These are phyloP conservation scores for Biston stratarius DNA, from an alignment of 2,888 invertebrate genomes.

Conservation along the genomic window DNA sequence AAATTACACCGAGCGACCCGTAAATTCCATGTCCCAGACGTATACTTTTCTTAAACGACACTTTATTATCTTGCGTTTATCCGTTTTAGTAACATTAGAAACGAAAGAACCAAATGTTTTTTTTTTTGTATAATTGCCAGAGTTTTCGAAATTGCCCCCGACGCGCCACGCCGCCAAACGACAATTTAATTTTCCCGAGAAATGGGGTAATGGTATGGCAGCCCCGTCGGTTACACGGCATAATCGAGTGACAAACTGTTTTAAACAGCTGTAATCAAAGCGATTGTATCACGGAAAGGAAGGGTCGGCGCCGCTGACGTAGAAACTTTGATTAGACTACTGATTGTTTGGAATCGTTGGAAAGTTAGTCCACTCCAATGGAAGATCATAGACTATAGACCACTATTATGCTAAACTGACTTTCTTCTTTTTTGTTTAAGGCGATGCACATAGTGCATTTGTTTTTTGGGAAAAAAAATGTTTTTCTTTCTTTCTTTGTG, in stretches of 20 bases:
- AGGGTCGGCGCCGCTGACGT: constrained; percentile 51
- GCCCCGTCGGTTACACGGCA: constrained; percentile 72
- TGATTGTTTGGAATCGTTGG: constrained; percentile 17
- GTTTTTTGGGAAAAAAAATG: no score
- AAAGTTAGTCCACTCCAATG: neutral
- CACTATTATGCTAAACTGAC: no score
- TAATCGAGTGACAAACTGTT: constrained; percentile 84
- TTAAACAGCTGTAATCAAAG: constrained; percentile 72
- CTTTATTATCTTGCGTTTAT: constrained; percentile 81
- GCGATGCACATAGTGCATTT: no score
- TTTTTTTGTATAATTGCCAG: constrained; percentile 63
- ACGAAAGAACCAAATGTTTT: constrained; percentile 54
- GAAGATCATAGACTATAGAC: no score
- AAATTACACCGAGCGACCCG: constrained; percentile 63
- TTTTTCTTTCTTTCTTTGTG: no score
- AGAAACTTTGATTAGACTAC: constrained; percentile 27
- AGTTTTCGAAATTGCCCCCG: constrained; percentile 75
- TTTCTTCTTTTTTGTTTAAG: no score
- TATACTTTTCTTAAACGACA: constrained; percentile 84
- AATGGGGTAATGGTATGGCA: constrained; percentile 76
- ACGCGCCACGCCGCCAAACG: constrained; percentile 70
- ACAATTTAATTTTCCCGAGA: constrained; percentile 78
- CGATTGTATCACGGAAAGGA: constrained; percentile 51
- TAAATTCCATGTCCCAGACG: constrained; percentile 64
- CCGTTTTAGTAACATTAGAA: constrained; percentile 80